Conservation (phyloP, 2,113 vertebrate species). For the Bufo bufo region DNA sequence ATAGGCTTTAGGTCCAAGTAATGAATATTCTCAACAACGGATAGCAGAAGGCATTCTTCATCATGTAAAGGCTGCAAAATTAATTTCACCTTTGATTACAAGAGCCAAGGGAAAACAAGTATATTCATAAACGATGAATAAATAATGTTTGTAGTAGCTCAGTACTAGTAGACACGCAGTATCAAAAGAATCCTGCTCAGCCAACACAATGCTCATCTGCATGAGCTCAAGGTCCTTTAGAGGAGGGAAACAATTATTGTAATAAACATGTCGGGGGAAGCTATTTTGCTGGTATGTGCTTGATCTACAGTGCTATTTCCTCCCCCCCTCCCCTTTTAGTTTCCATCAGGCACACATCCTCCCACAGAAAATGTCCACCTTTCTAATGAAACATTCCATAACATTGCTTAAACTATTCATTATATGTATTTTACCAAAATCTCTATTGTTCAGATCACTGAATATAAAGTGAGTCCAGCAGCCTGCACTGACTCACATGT, state of each 20-base stretch:
- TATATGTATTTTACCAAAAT: conserved; percentile 37
- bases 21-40: background rate
- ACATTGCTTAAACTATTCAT: conserved; percentile 7
- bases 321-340: background rate
- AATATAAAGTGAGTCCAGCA: background rate
- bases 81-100: conserved; percentile 1
- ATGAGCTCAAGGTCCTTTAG: conserved; percentile 50
- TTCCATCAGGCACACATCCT: conserved; percentile 41
- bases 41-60: background rate
- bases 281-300: conserved; percentile 43
- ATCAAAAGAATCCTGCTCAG: background rate
- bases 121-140: conserved; percentile 23
- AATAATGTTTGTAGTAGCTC: conserved; percentile 26
- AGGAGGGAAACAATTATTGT: conserved; percentile 41
- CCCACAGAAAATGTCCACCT: conserved; percentile 37
- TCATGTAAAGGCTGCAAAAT: background rate
- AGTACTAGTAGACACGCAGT: background rate
- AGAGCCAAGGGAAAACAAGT: background rate
- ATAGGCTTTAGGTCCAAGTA: background rate
- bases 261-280: conserved; percentile 50
- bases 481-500: background rate
- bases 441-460: conserved; percentile 23
- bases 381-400: conserved; percentile 40
- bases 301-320: conserved; percentile 26
- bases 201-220: background rate